Percentiles rank a stretch among this genome's conserved stretches.
Evolutionary conservation across 2,888 invertebrate species (phyloP).

Genomic region (Steinernema scapterisci): DNA sequence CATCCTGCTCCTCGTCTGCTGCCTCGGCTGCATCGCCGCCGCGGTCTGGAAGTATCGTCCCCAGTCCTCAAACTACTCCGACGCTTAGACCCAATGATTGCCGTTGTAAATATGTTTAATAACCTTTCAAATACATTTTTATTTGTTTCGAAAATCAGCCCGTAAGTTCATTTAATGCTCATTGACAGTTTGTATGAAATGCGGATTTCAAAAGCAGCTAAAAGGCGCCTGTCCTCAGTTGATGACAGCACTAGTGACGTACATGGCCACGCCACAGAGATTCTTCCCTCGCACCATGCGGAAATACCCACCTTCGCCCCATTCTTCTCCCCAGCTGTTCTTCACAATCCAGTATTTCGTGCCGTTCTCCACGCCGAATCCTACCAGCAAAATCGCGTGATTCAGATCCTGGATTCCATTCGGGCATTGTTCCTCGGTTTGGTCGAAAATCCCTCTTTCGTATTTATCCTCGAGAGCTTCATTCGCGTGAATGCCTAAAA

Average conservation of each 20-base stretch:
- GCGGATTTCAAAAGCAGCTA: too few species aligned
- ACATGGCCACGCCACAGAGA: constrained; percentile 15
- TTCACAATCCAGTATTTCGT: too few species aligned
- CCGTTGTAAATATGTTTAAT: not conserved
- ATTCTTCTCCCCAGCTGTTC: constrained; percentile 24
- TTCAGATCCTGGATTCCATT: not conserved
- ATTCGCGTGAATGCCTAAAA: constrained; percentile 70
- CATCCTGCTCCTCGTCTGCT: constrained; percentile 50
- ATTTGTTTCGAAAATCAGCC: too few species aligned
- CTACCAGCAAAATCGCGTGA: not conserved
- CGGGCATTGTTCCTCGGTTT: not conserved
- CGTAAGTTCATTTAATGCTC: not conserved
- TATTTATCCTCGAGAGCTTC: constrained; percentile 68
- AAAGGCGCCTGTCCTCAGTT: not conserved
- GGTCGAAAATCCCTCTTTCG: constrained; percentile 66
- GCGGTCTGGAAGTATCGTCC: constrained; percentile 41
- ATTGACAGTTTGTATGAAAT: not conserved
- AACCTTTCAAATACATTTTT: not conserved
- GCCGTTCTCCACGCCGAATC: too few species aligned
- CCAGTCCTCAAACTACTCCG: not conserved
- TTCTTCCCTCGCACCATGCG: constrained; percentile 26
- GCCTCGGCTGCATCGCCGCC: constrained; percentile 51
- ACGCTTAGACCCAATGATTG: not conserved
- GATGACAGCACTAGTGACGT: not conserved
- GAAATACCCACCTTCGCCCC: constrained; percentile 33